These are phyloP conservation scores for Tipula confusa DNA, from an alignment of 2,888 invertebrate species.

Conservation along the genomic window DNA sequence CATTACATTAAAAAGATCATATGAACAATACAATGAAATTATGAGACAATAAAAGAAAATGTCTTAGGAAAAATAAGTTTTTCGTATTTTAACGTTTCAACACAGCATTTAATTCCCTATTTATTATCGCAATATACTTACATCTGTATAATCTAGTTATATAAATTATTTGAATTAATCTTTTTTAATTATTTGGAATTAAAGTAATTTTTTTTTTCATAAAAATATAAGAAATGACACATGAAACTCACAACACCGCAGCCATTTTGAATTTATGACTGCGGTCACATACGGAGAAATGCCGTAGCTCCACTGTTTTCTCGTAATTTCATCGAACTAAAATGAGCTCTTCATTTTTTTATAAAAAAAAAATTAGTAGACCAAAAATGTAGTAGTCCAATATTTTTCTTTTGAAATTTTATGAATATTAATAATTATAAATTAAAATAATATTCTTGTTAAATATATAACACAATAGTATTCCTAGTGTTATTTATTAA, in stretches of 20 bases:
- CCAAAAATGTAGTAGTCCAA: not conserved
- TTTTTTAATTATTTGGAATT: slow-evolving; percentile 21
- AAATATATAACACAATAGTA: too few species aligned
- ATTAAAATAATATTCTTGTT: not conserved
- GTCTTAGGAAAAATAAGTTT: not conserved
- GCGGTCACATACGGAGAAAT: slow-evolving; percentile 40
- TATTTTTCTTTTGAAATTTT: too few species aligned
- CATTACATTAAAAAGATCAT: not conserved
- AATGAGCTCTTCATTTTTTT: not conserved
- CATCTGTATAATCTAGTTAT: not conserved
- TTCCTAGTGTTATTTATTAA: too few species aligned
- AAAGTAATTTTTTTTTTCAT: slow-evolving; percentile 31
- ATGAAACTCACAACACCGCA: slow-evolving; percentile 37
- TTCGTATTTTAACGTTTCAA: not conserved
- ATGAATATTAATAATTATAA: too few species aligned
- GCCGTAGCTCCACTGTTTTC: slow-evolving; percentile 40
- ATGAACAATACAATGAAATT: slow-evolving; percentile 3
- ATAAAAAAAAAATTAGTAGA: not conserved
- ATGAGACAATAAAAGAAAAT: not conserved
- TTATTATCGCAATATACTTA: not conserved
- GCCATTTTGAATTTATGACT: slow-evolving; percentile 34
- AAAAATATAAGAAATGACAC: slow-evolving; percentile 35
- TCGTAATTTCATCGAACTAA: slow-evolving; percentile 33
- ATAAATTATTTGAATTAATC: slow-evolving; percentile 3
- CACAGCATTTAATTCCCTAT: not conserved